Percentiles rank a stretch among this genome's conserved stretches.
Evolutionary conservation across 2,113 vertebrate species (phyloP).

Genomic region (Neogobius melanostomus): DNA sequence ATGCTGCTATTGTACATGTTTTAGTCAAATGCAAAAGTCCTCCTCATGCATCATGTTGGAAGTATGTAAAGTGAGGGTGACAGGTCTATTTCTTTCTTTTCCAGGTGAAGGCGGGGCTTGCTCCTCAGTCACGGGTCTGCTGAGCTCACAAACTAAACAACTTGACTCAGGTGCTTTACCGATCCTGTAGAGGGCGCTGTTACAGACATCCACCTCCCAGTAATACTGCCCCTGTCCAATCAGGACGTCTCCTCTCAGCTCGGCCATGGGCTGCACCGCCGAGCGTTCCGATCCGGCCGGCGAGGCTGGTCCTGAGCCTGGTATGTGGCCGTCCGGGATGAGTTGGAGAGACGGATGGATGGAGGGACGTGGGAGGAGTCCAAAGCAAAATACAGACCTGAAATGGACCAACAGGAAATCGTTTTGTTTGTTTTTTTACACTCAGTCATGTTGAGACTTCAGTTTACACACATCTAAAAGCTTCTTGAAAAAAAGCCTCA

Average conservation of each 20-base stretch:
- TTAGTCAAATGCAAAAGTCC: too few species aligned
- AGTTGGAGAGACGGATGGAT: conserved; percentile 59
- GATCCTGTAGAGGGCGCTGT: conserved; percentile 72
- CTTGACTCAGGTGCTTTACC: conserved; percentile 47
- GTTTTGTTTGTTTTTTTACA: too few species aligned
- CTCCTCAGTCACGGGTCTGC: background rate
- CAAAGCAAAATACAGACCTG: conserved; percentile 67
- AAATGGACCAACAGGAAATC: background rate
- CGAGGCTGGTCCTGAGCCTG: conserved; percentile 1
- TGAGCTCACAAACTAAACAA: conserved; percentile 8
- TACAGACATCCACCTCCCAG: conserved; percentile 78
- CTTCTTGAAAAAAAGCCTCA: background rate
- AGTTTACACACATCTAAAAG: too few species aligned
- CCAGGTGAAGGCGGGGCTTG: background rate
- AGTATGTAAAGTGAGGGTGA: too few species aligned
- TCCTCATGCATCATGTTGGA: too few species aligned
- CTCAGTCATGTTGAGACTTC: too few species aligned
- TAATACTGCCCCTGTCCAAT: conserved; percentile 70
- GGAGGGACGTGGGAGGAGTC: conserved; percentile 48
- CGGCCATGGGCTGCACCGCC: conserved; percentile 11
- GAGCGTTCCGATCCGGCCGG: background rate
- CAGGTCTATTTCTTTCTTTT: too few species aligned
- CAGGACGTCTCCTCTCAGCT: conserved; percentile 50
- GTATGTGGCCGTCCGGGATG: conserved; percentile 55
- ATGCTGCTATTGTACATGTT: too few species aligned